Evolutionary conservation across 2,888 invertebrate species (phyloP).

Genomic region (Linnaemya tessellans): DNA sequence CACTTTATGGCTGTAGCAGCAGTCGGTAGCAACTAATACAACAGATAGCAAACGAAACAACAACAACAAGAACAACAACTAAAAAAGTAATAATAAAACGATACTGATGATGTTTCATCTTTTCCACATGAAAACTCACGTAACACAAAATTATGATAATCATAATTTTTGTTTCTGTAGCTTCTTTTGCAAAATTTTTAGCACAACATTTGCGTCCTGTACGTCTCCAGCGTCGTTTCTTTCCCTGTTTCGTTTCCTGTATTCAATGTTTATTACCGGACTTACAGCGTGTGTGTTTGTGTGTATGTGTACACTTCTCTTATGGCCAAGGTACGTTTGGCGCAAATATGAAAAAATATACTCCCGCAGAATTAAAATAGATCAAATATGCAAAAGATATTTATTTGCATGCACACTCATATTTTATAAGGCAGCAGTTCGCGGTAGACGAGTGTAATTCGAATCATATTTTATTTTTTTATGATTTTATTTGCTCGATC

Average conservation of each 20-base stretch:
- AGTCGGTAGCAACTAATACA: slow-evolving; percentile 29
- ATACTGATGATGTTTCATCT: slow-evolving; percentile 74
- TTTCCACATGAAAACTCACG: slow-evolving; percentile 75
- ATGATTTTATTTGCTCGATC: too few relatives aligned
- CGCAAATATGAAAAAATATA: slow-evolving; percentile 13
- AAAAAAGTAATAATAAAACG: slow-evolving; percentile 48
- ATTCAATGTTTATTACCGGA: slow-evolving; percentile 50
- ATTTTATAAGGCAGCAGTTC: too few relatives aligned
- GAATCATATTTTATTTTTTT: too few relatives aligned
- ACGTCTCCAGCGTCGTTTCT: neutral
- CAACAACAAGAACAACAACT: slow-evolving; percentile 33
- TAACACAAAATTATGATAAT: slow-evolving; percentile 79
- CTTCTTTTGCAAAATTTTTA: slow-evolving; percentile 41
- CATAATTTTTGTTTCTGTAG: slow-evolving; percentile 78
- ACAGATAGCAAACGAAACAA: slow-evolving; percentile 41
- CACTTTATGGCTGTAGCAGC: slow-evolving; percentile 22
- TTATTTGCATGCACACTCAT: too few relatives aligned
- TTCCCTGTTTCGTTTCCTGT: neutral
- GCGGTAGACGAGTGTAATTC: too few relatives aligned
- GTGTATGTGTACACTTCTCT: slow-evolving; percentile 30
- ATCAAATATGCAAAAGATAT: neutral
- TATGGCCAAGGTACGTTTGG: slow-evolving; percentile 53
- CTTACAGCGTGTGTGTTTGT: slow-evolving; percentile 7
- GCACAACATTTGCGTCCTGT: slow-evolving; percentile 21
- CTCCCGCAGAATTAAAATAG: slow-evolving; percentile 24